Evolutionary conservation across 2,797 vertebrate species (phyloP), one percentile per base, ranked within the genome.

Genomic region (Aythya fuligula): DNA sequence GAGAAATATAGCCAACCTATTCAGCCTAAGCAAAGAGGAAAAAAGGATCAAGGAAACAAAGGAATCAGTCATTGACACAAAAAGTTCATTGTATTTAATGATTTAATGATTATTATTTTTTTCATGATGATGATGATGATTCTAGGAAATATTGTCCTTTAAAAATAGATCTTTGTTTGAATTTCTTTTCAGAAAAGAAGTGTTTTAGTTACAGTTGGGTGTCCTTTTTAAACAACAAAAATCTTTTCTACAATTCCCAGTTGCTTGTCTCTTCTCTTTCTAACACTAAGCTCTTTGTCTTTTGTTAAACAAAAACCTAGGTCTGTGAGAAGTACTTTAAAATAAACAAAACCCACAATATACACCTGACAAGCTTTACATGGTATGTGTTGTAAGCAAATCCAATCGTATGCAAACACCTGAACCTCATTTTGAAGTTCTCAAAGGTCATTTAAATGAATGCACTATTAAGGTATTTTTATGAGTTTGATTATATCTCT

Each of bases 401-500:
- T 90, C 54, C 77, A 87, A 47, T 5, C 71, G 61, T 51, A 43
- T 41, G 65, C n/a, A 87, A 69, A 93, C 81, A 94, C 41, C 93
- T 92, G 87, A 96, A 94, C 73, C 84, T 95, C 66, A 82, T 90
- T 96, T 95, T 90, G 39, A 71, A 74, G 82, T 82, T 88, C 77
- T 96, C 78, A 76, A 80, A 96, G 64, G 61, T 94, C 92, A 92
- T 70, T 90, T 94, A 94, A 96, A 96, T 89, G 66, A 89, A 89
- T 34, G 43, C 85, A 51, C 87, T 84, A 89, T 91, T 89, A 93
- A 94, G 41, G 82, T 70, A 78, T 93, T 95, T 94, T 95, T 93
- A 91, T 47, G 70, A 94, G 38, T 92, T 78, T 92, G 95, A 94
- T 94, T 96, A 47, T 56, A 80, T 94, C 93, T 93, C 64, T 90